These are phyloP conservation scores for Scolopax rusticola DNA, from an alignment of 2,797 vertebrate species.

Conservation along the genomic window DNA sequence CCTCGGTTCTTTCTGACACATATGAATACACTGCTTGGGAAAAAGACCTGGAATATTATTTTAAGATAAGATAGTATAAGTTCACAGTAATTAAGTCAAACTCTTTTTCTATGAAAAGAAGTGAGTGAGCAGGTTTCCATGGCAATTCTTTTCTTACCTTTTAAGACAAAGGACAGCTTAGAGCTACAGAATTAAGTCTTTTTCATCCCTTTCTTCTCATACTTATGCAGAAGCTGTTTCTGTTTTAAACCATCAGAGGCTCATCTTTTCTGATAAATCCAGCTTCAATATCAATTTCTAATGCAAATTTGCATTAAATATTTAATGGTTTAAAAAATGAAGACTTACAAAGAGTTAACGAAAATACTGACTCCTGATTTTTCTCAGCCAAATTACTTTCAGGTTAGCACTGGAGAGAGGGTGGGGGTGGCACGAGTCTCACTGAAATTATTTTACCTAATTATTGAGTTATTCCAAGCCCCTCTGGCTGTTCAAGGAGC, in stretches of 20 bases:
- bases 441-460: constrained; percentile 38
- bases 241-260: constrained; percentile 38
- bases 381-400: constrained; percentile 9
- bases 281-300: constrained; percentile 25
- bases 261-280: constrained; percentile 29
- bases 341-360: constrained; percentile 6
- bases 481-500: too few relatives aligned
- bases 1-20: constrained; percentile 43
- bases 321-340: background rate
- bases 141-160: constrained; percentile 77
- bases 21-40: constrained; percentile 41
- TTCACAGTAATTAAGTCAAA: constrained; percentile 72
- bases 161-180: constrained; percentile 76
- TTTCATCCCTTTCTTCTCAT: constrained; percentile 63
- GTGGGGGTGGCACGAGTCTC: background rate
- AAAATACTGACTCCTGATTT: background rate
- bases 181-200: constrained; percentile 69
- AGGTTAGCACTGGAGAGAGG: background rate
- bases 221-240: constrained; percentile 13
- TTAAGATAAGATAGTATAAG: constrained; percentile 68
- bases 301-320: constrained; percentile 16
- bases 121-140: constrained; percentile 70
- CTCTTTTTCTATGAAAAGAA: constrained; percentile 52
- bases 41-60: constrained; percentile 65
- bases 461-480: constrained; percentile 15